phyloP scores from a whole-genome alignment of 2,797 vertebrate genomes.

The Epinephelus malabaricus region DNA sequence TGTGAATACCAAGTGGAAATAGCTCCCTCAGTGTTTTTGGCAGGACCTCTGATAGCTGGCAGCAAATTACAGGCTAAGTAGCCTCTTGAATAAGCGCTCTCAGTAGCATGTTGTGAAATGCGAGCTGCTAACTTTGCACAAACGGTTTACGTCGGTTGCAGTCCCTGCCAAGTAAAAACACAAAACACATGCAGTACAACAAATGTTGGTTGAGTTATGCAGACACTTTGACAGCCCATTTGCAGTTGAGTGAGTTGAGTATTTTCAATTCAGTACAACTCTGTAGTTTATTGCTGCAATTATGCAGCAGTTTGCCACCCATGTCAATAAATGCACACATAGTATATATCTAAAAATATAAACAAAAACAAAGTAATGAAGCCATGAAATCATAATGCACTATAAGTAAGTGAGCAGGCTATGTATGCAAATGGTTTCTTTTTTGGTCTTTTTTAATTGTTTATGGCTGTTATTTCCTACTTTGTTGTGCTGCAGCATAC shows the following conservation, averaged over 20 bases:
- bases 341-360: background rate
- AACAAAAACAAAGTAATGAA: background rate
- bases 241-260: background rate
- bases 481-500: too few species aligned
- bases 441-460: too few species aligned
- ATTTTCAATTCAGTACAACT: constrained; percentile 4
- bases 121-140: constrained; percentile 30
- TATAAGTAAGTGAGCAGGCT: too few species aligned
- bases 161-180: constrained; percentile 1
- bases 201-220: background rate
- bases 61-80: constrained; percentile 50
- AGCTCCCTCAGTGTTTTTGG: constrained; percentile 52
- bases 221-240: background rate
- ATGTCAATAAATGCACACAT: background rate
- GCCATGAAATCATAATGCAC: background rate
- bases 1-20: constrained; percentile 58
- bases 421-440: too few species aligned
- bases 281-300: background rate
- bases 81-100: constrained; percentile 25
- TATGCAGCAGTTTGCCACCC: background rate
- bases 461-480: too few species aligned
- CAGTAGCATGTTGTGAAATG: constrained; percentile 39
- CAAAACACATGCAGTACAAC: background rate
- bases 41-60: constrained; percentile 54
- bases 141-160: constrained; percentile 9